phyloP scores from a whole-genome alignment of 1,140 invertebrate species.

The Callitettix versicolor region DNA sequence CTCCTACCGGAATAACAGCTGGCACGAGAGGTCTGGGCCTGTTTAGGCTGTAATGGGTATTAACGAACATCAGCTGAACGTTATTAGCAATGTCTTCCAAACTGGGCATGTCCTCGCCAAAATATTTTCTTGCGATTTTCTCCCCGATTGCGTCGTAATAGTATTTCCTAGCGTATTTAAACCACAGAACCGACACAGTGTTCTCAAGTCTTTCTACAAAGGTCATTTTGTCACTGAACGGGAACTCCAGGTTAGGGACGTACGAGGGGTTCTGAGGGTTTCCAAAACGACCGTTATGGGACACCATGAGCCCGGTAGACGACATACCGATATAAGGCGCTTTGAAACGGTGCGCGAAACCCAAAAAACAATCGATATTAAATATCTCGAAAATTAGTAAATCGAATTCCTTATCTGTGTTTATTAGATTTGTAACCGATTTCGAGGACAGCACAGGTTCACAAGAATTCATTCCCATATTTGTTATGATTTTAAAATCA shows the following conservation, averaged over 20 bases:
- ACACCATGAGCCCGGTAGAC: constrained; percentile 45
- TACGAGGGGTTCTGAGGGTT: constrained; percentile 12
- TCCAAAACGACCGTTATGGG: constrained; percentile 37
- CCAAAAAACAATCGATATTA: constrained; percentile 24
- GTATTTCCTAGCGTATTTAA: neutral
- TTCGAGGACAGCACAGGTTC: constrained; percentile 38
- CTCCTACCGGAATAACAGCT: constrained; percentile 52
- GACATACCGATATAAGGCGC: constrained; percentile 46
- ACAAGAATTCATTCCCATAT: constrained; percentile 30
- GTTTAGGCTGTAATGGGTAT: neutral
- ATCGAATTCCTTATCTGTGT: constrained; percentile 29
- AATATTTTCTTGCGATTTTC: constrained; percentile 14
- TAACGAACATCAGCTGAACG: constrained; percentile 22
- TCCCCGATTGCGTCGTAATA: neutral
- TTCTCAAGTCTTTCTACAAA: constrained; percentile 12
- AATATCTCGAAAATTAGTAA: constrained; percentile 29
- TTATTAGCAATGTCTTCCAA: constrained; percentile 15
- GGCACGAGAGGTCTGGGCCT: constrained; percentile 39
- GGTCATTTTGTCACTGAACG: constrained; percentile 15
- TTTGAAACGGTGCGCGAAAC: constrained; percentile 32
- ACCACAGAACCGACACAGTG: neutral
- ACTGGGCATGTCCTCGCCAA: constrained; percentile 19
- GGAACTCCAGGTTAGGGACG: constrained; percentile 13
- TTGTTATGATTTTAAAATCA: constrained; percentile 1
- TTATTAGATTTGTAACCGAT: constrained; percentile 38